A percentile compares a stretch with the other conserved stretches of the same genome.
phyloP scores from a whole-genome alignment of 2,113 vertebrate genomes.

The Campylomormyrus tamandua region DNA sequence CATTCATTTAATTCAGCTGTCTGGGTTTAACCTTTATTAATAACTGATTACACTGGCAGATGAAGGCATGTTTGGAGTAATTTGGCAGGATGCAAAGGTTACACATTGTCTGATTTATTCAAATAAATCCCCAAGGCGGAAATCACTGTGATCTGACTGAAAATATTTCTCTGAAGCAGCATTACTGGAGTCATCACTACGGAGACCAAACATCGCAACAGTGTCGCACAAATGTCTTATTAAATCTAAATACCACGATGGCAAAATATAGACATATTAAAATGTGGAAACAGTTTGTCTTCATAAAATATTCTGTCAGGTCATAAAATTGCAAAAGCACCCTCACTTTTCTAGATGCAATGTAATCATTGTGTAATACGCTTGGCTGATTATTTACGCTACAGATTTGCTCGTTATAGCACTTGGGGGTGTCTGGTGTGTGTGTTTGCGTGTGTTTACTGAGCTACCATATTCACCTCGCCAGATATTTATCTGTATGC shows the following conservation, averaged over 20 bases:
- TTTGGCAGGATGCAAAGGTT: slow-evolving; percentile 20
- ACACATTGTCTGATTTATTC: slow-evolving; percentile 15
- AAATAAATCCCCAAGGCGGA: slow-evolving; percentile 11
- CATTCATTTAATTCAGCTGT: background rate
- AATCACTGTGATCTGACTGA: background rate
- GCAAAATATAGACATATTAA: slow-evolving; percentile 3
- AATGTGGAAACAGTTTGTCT: background rate
- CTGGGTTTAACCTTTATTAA: slow-evolving; percentile 24
- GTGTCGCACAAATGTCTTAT: slow-evolving; percentile 13
- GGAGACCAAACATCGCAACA: slow-evolving; percentile 3
- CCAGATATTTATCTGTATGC: background rate
- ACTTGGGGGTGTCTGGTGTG: background rate
- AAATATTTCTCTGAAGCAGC: background rate
- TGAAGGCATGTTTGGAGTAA: slow-evolving; percentile 10
- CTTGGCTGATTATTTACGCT: background rate
- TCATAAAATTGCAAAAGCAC: background rate
- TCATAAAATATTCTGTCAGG: background rate
- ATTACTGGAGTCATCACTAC: background rate
- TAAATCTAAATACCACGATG: background rate
- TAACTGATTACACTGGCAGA: background rate
- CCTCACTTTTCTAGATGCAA: background rate
- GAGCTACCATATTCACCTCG: background rate
- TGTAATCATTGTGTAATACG: background rate
- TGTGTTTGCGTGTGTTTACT: background rate
- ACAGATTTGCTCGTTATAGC: background rate